These are phyloP conservation scores for Heliconius himera DNA, from an alignment of 1,140 invertebrate species.

Conservation along the genomic window DNA sequence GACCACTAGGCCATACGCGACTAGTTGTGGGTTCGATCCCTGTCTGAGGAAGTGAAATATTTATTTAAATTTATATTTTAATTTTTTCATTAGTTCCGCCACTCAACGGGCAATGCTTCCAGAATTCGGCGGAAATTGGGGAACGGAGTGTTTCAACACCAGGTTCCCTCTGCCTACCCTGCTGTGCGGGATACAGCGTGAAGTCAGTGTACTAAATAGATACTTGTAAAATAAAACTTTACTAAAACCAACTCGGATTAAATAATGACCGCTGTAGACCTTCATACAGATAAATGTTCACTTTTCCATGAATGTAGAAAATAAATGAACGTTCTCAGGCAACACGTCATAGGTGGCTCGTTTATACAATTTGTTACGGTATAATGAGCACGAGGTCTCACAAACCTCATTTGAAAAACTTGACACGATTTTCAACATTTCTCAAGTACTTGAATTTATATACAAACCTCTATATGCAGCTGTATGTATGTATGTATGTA, in stretches of 20 bases:
- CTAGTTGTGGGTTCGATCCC: too few relatives aligned
- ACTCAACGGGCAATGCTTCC: too few relatives aligned
- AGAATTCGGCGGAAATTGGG: too few relatives aligned
- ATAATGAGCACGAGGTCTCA: constrained; percentile 22
- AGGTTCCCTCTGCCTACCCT: too few relatives aligned
- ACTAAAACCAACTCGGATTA: neutral
- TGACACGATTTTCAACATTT: constrained; percentile 17
- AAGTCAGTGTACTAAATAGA: too few relatives aligned
- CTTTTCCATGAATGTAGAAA: neutral
- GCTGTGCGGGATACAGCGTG: too few relatives aligned
- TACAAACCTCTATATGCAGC: neutral
- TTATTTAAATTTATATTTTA: too few relatives aligned
- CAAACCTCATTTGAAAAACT: constrained; percentile 19
- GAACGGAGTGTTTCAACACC: too few relatives aligned
- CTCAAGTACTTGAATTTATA: constrained; percentile 12
- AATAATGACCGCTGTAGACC: neutral
- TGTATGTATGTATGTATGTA: too few relatives aligned
- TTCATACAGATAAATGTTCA: neutral
- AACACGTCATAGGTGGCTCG: constrained; percentile 5
- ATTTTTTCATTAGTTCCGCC: too few relatives aligned
- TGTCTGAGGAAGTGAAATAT: too few relatives aligned
- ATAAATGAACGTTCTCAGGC: neutral
- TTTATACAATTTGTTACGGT: constrained; percentile 13
- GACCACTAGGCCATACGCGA: too few relatives aligned
- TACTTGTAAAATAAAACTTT: neutral